phyloP scores from a whole-genome alignment of 2,113 vertebrate genomes.

The Ictidomys tridecemlineatus region DNA sequence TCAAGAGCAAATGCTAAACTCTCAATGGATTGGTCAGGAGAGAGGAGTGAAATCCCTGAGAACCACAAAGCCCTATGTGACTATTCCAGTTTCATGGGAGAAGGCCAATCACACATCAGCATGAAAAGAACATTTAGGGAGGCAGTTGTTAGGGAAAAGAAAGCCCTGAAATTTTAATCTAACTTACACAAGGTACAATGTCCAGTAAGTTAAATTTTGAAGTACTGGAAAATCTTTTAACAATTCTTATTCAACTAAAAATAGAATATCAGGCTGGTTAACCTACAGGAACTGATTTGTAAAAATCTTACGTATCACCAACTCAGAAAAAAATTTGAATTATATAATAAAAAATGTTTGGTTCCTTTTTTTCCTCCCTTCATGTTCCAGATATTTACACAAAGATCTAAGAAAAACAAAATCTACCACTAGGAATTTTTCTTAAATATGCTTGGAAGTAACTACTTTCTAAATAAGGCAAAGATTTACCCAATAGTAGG shows the following conservation, averaged over 20 bases:
- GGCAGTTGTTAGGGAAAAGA: background rate
- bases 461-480: constrained; percentile 75
- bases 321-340: constrained; percentile 57
- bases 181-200: constrained; percentile 36
- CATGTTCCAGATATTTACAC: constrained; percentile 58
- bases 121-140: background rate
- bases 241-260: constrained; percentile 70
- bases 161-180: background rate
- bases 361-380: constrained; percentile 33
- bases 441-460: constrained; percentile 41
- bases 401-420: constrained; percentile 80
- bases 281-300: constrained; percentile 53
- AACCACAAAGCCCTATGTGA: background rate
- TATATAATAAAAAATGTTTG: constrained; percentile 22
- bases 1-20: background rate
- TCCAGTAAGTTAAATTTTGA: constrained; percentile 31
- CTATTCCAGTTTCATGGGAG: background rate
- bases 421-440: constrained; percentile 71
- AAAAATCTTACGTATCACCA: constrained; percentile 66
- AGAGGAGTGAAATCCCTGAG: background rate
- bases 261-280: constrained; percentile 22
- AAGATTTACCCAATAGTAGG: background rate
- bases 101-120: no score
- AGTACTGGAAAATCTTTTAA: constrained; percentile 46
- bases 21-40: background rate